These are phyloP conservation scores for Holacanthella duospinosa DNA, from an alignment of 2,888 invertebrate genomes.

Conservation along the genomic window DNA sequence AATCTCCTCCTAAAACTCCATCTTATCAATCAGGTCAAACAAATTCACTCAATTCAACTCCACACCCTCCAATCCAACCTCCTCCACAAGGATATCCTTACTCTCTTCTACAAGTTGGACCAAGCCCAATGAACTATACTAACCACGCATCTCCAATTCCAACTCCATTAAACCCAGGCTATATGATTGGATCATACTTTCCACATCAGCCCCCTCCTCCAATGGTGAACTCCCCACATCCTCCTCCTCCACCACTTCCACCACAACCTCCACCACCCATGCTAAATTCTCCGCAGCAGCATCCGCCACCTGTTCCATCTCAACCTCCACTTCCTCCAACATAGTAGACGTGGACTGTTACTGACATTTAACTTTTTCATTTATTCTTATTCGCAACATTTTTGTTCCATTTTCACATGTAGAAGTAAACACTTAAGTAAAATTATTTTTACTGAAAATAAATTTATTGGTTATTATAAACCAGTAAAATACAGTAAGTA, in stretches of 20 bases:
- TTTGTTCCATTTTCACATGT: no score
- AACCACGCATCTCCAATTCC: neutral
- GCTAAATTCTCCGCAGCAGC: neutral
- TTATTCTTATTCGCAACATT: no score
- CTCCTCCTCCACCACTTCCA: conserved; percentile 6
- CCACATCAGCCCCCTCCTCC: conserved; percentile 10
- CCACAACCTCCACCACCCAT: conserved; percentile 10
- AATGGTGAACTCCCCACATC: neutral
- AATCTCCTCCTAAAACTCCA: conserved; percentile 16
- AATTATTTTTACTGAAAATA: no score
- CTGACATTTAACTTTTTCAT: no score
- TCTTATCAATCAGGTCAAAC: conserved; percentile 10
- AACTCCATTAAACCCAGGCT: neutral
- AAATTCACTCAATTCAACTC: conserved; percentile 2
- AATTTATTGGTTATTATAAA: no score
- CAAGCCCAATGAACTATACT: no score
- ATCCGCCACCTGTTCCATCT: conserved; percentile 11
- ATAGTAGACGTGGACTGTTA: neutral
- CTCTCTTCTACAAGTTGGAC: neutral
- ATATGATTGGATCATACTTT: neutral
- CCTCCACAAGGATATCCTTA: neutral
- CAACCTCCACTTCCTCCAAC: conserved; percentile 4
- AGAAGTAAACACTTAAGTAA: no score
- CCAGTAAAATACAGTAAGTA: no score
- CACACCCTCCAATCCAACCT: neutral